Evolutionary conservation across 1,140 invertebrate genomes (phyloP).

Genomic region (Drosophila pseudoananassae): DNA sequence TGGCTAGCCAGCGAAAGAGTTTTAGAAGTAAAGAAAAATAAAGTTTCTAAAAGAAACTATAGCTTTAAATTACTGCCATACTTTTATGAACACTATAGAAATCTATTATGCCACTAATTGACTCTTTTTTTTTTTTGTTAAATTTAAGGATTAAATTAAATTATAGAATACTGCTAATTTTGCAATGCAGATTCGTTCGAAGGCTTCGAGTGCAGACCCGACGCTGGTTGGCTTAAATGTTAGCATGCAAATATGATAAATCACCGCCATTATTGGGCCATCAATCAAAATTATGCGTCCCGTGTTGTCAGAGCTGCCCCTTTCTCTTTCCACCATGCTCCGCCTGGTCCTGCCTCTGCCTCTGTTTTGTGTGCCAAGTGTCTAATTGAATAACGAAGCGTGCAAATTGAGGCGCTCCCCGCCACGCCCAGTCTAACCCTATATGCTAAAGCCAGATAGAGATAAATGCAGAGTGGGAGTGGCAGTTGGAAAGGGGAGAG

Average conservation of each 20-base stretch:
- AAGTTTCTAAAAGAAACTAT: not conserved
- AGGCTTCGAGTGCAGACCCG: constrained; percentile 28
- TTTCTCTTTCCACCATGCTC: constrained; percentile 12
- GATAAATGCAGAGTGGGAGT: constrained; percentile 11
- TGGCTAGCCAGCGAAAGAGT: not conserved
- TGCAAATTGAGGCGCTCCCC: constrained; percentile 70
- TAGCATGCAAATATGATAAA: constrained; percentile 82
- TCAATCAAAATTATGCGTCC: constrained; percentile 81
- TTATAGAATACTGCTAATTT: constrained; percentile 31
- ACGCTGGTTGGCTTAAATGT: constrained; percentile 45
- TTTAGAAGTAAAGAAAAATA: not conserved
- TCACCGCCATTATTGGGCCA: constrained; percentile 80
- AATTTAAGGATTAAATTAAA: constrained; percentile 26
- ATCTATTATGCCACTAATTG: too few species aligned
- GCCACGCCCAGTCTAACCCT: constrained; percentile 5
- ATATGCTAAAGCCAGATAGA: not conserved
- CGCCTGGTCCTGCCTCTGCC: constrained; percentile 10
- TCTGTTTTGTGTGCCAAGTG: constrained; percentile 58
- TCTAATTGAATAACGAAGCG: constrained; percentile 83
- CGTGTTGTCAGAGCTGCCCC: constrained; percentile 25
- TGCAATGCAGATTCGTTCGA: constrained; percentile 4
- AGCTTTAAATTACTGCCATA: too few species aligned
- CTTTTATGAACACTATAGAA: too few species aligned
- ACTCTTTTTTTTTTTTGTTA: not conserved
- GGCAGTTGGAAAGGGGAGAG: not conserved